A percentile compares a stretch with the other conserved stretches of the same genome.
Conservation (phyloP, 2,888 invertebrate species). For the Himalopsyche japonica region DNA sequence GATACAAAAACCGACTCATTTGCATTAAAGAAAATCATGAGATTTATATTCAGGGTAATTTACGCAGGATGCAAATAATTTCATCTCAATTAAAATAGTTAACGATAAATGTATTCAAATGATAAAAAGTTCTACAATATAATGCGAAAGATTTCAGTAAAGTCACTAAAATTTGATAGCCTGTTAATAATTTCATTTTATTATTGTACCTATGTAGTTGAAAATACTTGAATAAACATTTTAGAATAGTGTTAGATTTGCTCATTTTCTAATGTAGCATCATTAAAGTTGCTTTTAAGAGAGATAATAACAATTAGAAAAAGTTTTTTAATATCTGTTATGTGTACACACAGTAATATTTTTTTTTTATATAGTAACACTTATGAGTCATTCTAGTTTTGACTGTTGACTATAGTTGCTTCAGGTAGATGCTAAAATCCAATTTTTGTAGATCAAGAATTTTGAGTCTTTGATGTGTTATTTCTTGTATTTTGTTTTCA, state of each 20-base stretch:
- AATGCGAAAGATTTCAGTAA: background rate
- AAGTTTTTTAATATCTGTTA: background rate
- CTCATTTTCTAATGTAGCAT: background rate
- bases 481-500: background rate
- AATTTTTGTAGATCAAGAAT: conserved; percentile 11
- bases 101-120: background rate
- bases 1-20: background rate
- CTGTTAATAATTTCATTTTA: background rate
- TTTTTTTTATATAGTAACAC: background rate
- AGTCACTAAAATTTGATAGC: background rate
- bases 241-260: conserved; percentile 8
- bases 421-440: conserved; percentile 4
- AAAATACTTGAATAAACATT: conserved; percentile 3
- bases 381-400: conserved; percentile 4
- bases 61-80: background rate
- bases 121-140: background rate
- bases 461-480: conserved; percentile 20
- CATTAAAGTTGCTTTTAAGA: background rate
- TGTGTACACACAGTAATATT: background rate
- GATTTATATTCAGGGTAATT: background rate
- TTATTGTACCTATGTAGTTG: conserved; percentile 5
- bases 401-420: conserved; percentile 11
- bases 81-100: background rate
- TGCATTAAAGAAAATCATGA: background rate
- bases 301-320: background rate